Percentiles rank a stretch among this genome's conserved stretches.
These are phyloP conservation scores for Diploptera punctata DNA, from an alignment of 2,888 invertebrate species.

Conservation along the genomic window DNA sequence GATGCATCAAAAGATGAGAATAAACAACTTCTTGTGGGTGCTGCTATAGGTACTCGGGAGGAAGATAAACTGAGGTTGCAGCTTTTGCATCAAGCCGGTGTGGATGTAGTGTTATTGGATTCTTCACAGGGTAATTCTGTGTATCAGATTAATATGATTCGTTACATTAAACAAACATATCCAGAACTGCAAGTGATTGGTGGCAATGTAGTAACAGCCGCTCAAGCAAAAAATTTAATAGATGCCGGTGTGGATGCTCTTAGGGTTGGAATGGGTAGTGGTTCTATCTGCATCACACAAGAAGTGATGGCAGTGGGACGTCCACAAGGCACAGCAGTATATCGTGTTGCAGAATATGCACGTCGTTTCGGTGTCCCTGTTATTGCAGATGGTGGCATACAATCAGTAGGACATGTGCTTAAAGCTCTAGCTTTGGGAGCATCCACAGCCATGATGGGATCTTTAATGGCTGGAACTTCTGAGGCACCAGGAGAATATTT, in stretches of 20 bases:
- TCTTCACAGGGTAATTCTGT: slow-evolving; percentile 98
- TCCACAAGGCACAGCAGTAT: slow-evolving; percentile 97
- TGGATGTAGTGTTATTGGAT: slow-evolving; percentile 95
- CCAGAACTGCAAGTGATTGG: slow-evolving; percentile 92
- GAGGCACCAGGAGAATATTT: slow-evolving; percentile 99
- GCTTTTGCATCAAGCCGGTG: slow-evolving; percentile 84
- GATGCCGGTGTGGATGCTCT: slow-evolving; percentile 97
- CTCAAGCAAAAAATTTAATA: slow-evolving; percentile 96
- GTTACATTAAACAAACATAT: slow-evolving; percentile 85
- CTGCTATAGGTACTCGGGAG: slow-evolving; percentile 90
- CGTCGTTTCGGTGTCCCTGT: slow-evolving; percentile 90
- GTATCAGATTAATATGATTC: slow-evolving; percentile 95
- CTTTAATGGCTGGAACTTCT: slow-evolving; percentile 94
- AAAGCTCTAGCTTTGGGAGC: slow-evolving; percentile 94
- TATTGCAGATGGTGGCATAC: slow-evolving; percentile 98
- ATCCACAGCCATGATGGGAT: slow-evolving; percentile 99
- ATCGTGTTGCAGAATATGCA: slow-evolving; percentile 93
- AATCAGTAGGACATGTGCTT: slow-evolving; percentile 95
- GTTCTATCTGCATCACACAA: slow-evolving; percentile 99
- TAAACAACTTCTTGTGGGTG: slow-evolving; percentile 91
- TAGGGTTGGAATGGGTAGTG: slow-evolving; percentile 98
- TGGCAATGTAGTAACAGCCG: slow-evolving; percentile 96
- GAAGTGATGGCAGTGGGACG: slow-evolving; percentile 99
- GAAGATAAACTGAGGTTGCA: slow-evolving; percentile 83
- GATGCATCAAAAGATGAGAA: slow-evolving; percentile 97